Base-by-base conservation (phyloP, 1,140 invertebrate genomes). In the Nasonia longicornis region DNA sequence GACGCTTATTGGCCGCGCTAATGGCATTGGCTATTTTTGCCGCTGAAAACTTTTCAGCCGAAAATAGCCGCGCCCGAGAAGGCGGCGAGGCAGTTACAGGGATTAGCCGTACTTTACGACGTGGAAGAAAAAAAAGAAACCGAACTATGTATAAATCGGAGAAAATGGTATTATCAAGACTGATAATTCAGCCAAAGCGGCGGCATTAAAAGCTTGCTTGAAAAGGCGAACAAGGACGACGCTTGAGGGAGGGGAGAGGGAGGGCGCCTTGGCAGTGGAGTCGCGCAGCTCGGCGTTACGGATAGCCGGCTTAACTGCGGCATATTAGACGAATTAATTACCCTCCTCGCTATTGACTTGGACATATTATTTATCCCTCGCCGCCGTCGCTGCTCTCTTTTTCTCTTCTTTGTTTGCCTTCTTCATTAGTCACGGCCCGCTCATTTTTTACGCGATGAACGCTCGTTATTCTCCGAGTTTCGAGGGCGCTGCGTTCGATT, bases 301-400 rank as follows among this genome's bases (percentile, higher is more conserved):
- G 87, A 91, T 90, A 88, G 89, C 85, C 86, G 84, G 89, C 89
- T 90, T 90, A 90, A 90, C 89, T 89, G 83, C 86, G 87, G 89
- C 87, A 90, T 90, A 91, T 90, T 90, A 91, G 90, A 88, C 89
- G 87, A 89, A 91, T 90, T 91, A 90, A 90, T 90, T 90, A 90
- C 86, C 87, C 84, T 86, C 84, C 82, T 86, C 83, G 82, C 85
- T 79, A 84, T 86, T 88, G 86, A 87, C 86, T 89, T 86, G 86
- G 87, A 87, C 88, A 88, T 90, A 90, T 90, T 90, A 90, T 90
- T 89, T 89, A 90, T 89, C 88, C 84, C 82, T 81, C 58, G 26
- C 26, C 26, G 26, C 26, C 2, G 22, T 29, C 45, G 1, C 58
- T 35, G 69, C 6, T 16, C 16, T 3, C 35, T n/a, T 76, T 76